phyloP scores from a whole-genome alignment of 1,140 invertebrate genomes.

The Rhagoletis pomonella region DNA sequence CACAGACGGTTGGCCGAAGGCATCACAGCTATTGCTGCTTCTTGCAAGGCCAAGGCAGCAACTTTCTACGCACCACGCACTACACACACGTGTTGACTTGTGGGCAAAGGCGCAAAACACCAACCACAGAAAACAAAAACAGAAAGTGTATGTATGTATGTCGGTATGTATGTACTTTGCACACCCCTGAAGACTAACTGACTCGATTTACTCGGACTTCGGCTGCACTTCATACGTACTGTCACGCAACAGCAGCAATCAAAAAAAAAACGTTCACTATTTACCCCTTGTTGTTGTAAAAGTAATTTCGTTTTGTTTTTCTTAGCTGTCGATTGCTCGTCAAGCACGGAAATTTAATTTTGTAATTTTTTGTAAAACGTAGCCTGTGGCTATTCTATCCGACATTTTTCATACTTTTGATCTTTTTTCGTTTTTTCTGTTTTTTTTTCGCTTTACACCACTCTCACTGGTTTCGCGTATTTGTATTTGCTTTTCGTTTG shows the following conservation, averaged over 20 bases:
- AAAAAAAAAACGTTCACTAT: background rate
- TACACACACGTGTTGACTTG: background rate
- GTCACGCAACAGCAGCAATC: background rate
- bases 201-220: background rate
- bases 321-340: conserved; percentile 4
- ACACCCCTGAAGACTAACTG: background rate
- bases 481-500: background rate
- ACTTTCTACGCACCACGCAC: background rate
- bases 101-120: background rate
- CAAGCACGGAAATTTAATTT: conserved; percentile 8
- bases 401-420: background rate
- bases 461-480: background rate
- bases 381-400: background rate
- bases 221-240: background rate
- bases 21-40: conserved; percentile 14
- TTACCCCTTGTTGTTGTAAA: background rate
- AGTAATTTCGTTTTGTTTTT: background rate
- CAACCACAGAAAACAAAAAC: background rate
- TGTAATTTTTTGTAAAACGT: background rate
- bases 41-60: conserved; percentile 28
- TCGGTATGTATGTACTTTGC: background rate
- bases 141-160: background rate
- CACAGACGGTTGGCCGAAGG: background rate
- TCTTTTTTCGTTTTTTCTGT: background rate
- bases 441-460: background rate